Base-by-base conservation (phyloP, 2,113 vertebrate genomes). In the Hyaena hyaena region DNA sequence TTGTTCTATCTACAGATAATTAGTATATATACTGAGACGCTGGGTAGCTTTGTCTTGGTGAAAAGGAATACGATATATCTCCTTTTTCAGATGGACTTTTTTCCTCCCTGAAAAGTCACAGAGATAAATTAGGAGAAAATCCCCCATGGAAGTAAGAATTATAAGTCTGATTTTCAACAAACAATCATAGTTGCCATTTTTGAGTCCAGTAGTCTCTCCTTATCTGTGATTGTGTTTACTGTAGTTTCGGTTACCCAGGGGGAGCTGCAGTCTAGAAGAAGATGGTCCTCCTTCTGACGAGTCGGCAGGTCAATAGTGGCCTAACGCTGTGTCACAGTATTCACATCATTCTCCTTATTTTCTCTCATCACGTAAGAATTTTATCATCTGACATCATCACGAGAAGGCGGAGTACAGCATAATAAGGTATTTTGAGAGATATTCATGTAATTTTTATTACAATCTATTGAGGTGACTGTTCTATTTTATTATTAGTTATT, bases 1-100 rank as follows among this genome's bases (percentile, higher is more conserved):
- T 94, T 93, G 7, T 94, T 96, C 69, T 73, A 55, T 74, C n/a
- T 97, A 53, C 73, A 93, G 43, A 63, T 90, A 14, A 92, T 86
- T 21, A 92, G 31, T 17, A 6, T 85, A 48, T 86, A 8, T 76
- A 66, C 69, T 63, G 43, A 65, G 69, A 95, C 26, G 91, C 68
- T 39, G 33, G 58, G 11, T 74, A 65, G 92, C 33, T 95, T 92
- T 93, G n/a, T 45, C 73, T 93, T 82, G 61, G 39, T 86, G 39
- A 71, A 96, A 95, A 81, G 9, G 8, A 85, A 45, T 23, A 45
- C 21, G 7, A 66, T 88, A 39, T 33, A 39, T 1, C 7, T 82
- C 31, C 76, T 95, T 10, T 90, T 95, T 79, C 26, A 79, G 31
- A 87, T 43, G 45, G 82, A 23, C 9, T 61, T 15, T 23, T 26